A percentile compares a stretch with the other conserved stretches of the same genome.
Conservation (phyloP, 1,140 invertebrate species). For the Achatina immaculata region DNA sequence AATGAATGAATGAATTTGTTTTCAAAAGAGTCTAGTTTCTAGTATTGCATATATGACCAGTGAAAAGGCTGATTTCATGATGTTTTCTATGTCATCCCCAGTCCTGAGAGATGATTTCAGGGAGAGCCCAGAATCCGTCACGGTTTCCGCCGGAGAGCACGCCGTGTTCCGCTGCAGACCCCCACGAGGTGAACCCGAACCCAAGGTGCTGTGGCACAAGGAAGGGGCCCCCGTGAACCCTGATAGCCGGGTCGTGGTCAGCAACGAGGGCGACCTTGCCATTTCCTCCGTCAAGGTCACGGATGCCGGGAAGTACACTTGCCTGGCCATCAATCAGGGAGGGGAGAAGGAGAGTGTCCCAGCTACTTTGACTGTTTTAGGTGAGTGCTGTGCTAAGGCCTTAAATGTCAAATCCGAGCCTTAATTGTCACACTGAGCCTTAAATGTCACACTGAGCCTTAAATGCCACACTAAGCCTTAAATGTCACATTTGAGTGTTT, state of each 20-base stretch:
- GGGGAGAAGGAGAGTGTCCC: conserved; percentile 83
- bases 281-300: conserved; percentile 82
- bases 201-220: conserved; percentile 78
- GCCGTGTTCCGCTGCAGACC: conserved; percentile 91
- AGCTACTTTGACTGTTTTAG: conserved; percentile 84
- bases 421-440: too few relatives aligned
- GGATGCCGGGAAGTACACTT: conserved; percentile 89
- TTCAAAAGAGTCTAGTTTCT: too few relatives aligned
- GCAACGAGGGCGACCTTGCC: conserved; percentile 85
- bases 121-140: conserved; percentile 82
- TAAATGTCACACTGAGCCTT: too few relatives aligned
- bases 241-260: conserved; percentile 75
- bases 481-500: too few relatives aligned
- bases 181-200: conserved; percentile 93
- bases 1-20: too few relatives aligned
- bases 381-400: conserved; percentile 74
- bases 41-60: too few relatives aligned
- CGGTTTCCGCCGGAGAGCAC: conserved; percentile 90
- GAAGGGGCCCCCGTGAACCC: conserved; percentile 76
- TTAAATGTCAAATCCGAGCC: too few relatives aligned
- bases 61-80: background rate
- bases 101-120: conserved; percentile 95
- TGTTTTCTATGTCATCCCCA: conserved; percentile 73
- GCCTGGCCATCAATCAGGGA: conserved; percentile 87
- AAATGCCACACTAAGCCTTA: too few relatives aligned